Conservation (phyloP, 2,113 vertebrate species). For the Malurus melanocephalus region DNA sequence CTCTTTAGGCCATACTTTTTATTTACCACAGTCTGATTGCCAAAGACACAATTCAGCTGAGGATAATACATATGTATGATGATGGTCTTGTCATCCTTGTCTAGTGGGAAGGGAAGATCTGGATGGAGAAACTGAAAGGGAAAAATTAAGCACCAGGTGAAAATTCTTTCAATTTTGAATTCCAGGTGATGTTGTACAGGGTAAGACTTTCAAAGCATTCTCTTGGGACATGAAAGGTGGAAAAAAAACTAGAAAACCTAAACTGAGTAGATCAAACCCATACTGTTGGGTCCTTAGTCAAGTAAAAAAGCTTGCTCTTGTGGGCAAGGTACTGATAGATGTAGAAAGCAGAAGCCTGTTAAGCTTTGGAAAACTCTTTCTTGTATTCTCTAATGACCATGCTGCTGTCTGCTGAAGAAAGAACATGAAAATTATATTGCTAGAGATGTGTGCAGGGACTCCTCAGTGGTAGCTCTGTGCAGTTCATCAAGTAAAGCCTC, state of each 20-base stretch:
- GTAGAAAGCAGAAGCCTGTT: background rate
- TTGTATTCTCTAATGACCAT: background rate
- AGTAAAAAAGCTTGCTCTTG: background rate
- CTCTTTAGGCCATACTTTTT: background rate
- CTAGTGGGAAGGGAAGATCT: background rate
- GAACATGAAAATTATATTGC: background rate
- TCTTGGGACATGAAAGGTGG: background rate
- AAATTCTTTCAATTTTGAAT: background rate
- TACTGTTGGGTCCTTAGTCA: background rate
- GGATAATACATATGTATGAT: background rate
- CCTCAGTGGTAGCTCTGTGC: background rate
- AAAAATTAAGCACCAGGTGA: background rate
- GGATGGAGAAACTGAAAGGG: background rate
- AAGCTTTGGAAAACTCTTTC: slow-evolving; percentile 3
- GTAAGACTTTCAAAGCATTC: background rate
- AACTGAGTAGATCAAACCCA: background rate
- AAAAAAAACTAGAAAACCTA: background rate
- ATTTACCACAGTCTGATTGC: background rate
- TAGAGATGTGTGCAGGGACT: background rate
- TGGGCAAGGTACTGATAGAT: background rate
- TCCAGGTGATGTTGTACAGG: background rate
- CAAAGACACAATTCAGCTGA: background rate
- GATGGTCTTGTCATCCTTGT: background rate
- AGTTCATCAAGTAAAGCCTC: background rate
- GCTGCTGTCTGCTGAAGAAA: background rate